Conservation (phyloP, 1,140 invertebrate species). For the Dendrolimus punctatus region DNA sequence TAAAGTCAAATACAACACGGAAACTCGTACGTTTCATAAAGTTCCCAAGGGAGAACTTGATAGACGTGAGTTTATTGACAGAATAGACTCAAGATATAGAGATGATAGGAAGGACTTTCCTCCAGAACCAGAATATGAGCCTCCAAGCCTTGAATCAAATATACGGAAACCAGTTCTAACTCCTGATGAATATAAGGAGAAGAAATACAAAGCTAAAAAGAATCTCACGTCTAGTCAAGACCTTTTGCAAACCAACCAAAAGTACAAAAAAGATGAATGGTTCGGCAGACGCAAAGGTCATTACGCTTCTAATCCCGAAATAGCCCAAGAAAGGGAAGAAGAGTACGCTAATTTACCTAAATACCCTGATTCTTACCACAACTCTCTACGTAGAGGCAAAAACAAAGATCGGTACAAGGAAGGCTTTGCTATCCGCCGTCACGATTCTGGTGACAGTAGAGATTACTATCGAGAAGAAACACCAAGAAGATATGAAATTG, state of each 20-base stretch:
- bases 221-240: constrained; percentile 72
- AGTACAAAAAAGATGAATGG: constrained; percentile 65
- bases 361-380: constrained; percentile 68
- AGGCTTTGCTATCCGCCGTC: constrained; percentile 61
- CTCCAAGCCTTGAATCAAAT: constrained; percentile 77
- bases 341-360: constrained; percentile 61
- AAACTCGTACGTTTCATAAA: constrained; percentile 49
- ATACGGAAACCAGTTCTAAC: constrained; percentile 73
- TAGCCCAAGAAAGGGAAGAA: constrained; percentile 64
- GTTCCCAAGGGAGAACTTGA: constrained; percentile 70
- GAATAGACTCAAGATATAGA: constrained; percentile 36
- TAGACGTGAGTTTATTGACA: constrained; percentile 70
- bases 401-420: constrained; percentile 56
- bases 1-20: constrained; percentile 55
- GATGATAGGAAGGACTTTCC: constrained; percentile 53
- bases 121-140: constrained; percentile 74
- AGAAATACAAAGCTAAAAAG: constrained; percentile 65
- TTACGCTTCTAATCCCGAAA: constrained; percentile 74
- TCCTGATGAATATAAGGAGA: constrained; percentile 71
- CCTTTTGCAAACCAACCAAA: constrained; percentile 51
- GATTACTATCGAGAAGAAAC: constrained; percentile 64
- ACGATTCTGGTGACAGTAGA: constrained; percentile 62
- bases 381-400: constrained; percentile 68
- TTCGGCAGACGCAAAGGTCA: constrained; percentile 69
- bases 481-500: constrained; percentile 66